Base-by-base conservation (phyloP, 2,797 vertebrate genomes). In the Silurus aristotelis region DNA sequence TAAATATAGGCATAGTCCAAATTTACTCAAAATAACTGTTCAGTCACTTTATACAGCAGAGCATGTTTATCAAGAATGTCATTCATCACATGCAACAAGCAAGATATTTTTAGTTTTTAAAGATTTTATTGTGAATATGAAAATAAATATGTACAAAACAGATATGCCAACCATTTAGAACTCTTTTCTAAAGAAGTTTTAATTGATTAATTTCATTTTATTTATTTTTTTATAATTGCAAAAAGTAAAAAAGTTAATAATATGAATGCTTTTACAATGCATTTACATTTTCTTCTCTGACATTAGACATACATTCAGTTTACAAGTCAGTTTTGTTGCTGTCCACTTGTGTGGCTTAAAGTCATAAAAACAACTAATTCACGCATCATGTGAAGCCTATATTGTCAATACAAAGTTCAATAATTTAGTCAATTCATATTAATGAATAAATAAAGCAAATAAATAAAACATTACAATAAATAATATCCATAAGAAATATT, bases 221-320 rank as follows among this genome's bases (percentile, higher is more conserved):
- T 38, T 7, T 52, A 0, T 10, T 7, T 52, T 7, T 38, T 38
- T 1, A 3, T 7, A 46, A 61, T 27, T 61, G 31, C 17, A 20
- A 61, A 66, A 84, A 84, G 15, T 80, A 38, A 52, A 52, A 60
- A 27, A 58, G 31, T 27, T 71, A 5, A 9, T 2, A 43, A 46
- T 56, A 68, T 72, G 43, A 91, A 91, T 91, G 89, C 90, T 89
- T 91, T 90, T 90, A 91, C n/a, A 87, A 91, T 90, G 89, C 89
- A 90, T 88, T 88, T 90, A 90, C 87, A 81, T 83, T 79, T 13
- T 52, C 80, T 78, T 84, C 3, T 80, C 80, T 80, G 46, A 17
- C 61, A 73, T 48, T 52, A 75, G 72, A 83, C 12, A n/a, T 55
- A 22, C 19, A 82, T 14, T 66, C 85, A 38, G 38, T 38, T 52